phyloP scores from a whole-genome alignment of 1,140 invertebrate species.

The Danaus plexippus region DNA sequence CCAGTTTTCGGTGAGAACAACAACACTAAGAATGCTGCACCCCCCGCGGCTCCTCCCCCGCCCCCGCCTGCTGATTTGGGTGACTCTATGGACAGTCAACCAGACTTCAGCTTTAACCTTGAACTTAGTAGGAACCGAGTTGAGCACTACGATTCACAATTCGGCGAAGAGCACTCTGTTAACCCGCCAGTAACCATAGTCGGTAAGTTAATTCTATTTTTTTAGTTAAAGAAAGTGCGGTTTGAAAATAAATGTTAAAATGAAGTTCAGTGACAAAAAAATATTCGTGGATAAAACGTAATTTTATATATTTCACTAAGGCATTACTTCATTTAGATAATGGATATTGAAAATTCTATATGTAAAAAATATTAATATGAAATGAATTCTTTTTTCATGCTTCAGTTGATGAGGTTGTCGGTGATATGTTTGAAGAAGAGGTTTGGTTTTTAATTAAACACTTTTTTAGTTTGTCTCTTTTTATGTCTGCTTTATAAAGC shows the following conservation, averaged over 20 bases:
- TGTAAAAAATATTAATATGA: conserved; percentile 13
- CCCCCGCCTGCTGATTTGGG: conserved; percentile 46
- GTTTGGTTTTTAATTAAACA: conserved; percentile 48
- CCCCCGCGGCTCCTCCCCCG: conserved; percentile 59
- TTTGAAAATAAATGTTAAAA: not conserved
- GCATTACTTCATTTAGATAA: too few species aligned
- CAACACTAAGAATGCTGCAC: conserved; percentile 59
- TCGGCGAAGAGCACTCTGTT: conserved; percentile 47
- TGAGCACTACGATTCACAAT: conserved; percentile 82
- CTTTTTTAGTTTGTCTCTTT: conserved; percentile 10
- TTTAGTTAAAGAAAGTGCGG: not conserved
- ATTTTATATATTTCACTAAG: too few species aligned
- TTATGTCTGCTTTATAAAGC: conserved; percentile 16
- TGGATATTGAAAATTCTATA: too few species aligned
- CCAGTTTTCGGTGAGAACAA: conserved; percentile 59
- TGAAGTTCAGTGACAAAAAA: too few species aligned
- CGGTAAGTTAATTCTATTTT: conserved; percentile 57
- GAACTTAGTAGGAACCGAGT: conserved; percentile 81
- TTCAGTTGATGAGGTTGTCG: conserved; percentile 64
- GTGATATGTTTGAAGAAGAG: conserved; percentile 60
- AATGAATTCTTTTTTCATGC: conserved; percentile 54
- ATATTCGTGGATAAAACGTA: too few species aligned
- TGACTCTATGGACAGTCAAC: conserved; percentile 56
- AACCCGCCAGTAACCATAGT: conserved; percentile 67
- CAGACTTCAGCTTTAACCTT: conserved; percentile 77